Evolutionary conservation across 2,888 invertebrate genomes (phyloP), one percentile per base, ranked within the genome.

Genomic region (Drosophila austrosaltans): DNA sequence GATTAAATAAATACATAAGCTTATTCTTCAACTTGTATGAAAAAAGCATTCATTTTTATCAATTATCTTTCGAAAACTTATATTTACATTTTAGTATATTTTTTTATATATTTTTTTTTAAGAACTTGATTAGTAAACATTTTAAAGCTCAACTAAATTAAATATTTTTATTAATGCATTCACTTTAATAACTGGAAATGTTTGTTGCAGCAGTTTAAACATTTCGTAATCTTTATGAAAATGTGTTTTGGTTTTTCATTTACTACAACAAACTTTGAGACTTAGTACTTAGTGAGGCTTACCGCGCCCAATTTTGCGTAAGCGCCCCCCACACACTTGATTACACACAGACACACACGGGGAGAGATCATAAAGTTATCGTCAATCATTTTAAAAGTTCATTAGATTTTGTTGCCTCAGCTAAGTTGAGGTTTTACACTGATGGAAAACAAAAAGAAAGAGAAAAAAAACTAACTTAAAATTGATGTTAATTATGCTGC

Each of bases 401-500:
- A 76, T 77, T 80, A 68, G 72, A 73, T 72, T 63, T 76, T 56
- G 70, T 67, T 72, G 72, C 62, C 67, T 81, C 78, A 39, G 57
- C 22, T 61, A 75, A 72, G 32, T 72, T 76, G 72, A 81, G 78
- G 76, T 80, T 79, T 79, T 36, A 57, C 62, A 66, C 65, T 69
- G 57, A 70, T 70, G 64, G 30, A 42, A 59, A 60, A 63, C 54
- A 39, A 53, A 48, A 67, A 30, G 40, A 30, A 68, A 44, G 39
- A 30, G 30, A 58, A 54, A 53, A 63, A 68, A 66, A 63, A 77
- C 73, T 58, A 53, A 72, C 70, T 44, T 67, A 54, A 79, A 79
- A 77, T 76, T 79, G 72, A 74, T 79, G 86, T 77, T 85, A 82
- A 85, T 82, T 82, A 85, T 82, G 79, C 71, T 77, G 77, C 76